Evolutionary conservation across 2,113 vertebrate genomes (phyloP).

Genomic region (Hypanus sabinus): DNA sequence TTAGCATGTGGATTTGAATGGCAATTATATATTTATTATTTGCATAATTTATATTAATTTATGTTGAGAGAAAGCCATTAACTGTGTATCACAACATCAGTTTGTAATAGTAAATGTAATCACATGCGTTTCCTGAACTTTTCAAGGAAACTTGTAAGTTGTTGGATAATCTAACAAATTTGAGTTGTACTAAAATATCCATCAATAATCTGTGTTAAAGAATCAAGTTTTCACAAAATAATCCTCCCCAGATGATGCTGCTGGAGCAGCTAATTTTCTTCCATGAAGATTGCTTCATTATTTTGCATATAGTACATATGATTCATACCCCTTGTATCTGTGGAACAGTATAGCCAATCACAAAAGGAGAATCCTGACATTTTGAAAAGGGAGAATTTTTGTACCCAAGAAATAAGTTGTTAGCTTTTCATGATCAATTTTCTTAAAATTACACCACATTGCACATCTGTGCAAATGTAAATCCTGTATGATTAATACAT

Average conservation of each 20-base stretch:
- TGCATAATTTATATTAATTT: not conserved
- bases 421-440: too few relatives aligned
- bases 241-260: not conserved
- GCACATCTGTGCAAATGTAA: not conserved
- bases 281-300: not conserved
- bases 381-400: too few relatives aligned
- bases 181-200: not conserved
- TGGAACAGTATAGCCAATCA: not conserved
- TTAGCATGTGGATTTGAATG: not conserved
- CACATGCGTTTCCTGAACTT: not conserved
- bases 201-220: not conserved
- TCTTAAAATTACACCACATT: not conserved
- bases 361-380: too few relatives aligned
- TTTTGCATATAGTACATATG: not conserved
- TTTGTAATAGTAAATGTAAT: not conserved
- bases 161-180: not conserved
- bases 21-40: not conserved
- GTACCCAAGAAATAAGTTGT: too few relatives aligned
- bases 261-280: not conserved
- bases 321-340: not conserved
- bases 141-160: not conserved
- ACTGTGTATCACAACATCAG: not conserved
- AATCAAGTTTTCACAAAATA: not conserved
- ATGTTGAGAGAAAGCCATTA: not conserved
- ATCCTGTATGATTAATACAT: not conserved